phyloP scores from a whole-genome alignment of 2,888 invertebrate genomes.

The Agrenia bidenticulata region DNA sequence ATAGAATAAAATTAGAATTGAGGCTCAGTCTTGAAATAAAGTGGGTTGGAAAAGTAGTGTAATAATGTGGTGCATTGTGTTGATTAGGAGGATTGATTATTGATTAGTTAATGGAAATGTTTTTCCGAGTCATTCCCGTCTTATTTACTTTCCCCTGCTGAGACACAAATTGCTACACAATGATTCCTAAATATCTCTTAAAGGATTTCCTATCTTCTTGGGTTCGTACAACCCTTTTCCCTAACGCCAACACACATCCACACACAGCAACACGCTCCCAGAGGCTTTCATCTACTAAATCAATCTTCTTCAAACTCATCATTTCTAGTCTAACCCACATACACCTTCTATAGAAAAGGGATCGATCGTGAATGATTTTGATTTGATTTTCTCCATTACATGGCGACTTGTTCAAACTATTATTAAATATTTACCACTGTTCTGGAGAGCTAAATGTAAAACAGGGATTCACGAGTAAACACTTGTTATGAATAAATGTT shows the following conservation, averaged over 20 bases:
- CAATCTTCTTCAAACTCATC: conserved; percentile 14
- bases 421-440: too few species aligned
- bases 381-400: too few species aligned
- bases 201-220: conserved; percentile 18
- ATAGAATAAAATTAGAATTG: too few species aligned
- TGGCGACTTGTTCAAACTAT: too few species aligned
- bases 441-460: too few species aligned
- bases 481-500: too few species aligned
- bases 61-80: conserved; percentile 43
- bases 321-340: conserved; percentile 1
- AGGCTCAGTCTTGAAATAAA: too few species aligned
- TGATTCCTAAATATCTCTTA: conserved; percentile 51
- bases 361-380: too few species aligned
- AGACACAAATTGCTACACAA: conserved; percentile 54
- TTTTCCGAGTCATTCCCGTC: conserved; percentile 52
- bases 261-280: background rate
- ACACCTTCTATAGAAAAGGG: background rate
- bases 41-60: background rate
- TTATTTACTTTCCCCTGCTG: conserved; percentile 54
- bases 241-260: conserved; percentile 22
- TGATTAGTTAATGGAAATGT: conserved; percentile 53
- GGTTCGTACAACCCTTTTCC: conserved; percentile 5
- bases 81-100: conserved; percentile 52
- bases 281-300: conserved; percentile 10
- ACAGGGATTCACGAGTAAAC: too few species aligned